Evolutionary conservation across 2,113 vertebrate genomes (phyloP).

Genomic region (Actenoides hombroni): DNA sequence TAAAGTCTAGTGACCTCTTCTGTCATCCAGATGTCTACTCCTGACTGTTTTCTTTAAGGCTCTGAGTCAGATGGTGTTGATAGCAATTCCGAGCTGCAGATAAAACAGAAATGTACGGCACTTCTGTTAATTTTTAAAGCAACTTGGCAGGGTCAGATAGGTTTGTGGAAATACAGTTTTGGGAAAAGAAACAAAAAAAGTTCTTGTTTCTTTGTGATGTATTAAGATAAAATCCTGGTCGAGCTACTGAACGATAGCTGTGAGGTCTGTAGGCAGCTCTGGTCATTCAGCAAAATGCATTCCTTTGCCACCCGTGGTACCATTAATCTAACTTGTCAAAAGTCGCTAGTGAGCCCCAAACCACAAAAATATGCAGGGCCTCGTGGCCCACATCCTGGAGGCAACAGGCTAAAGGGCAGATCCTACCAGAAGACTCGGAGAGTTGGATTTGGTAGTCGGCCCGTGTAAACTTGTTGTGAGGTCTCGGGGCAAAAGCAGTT

Average conservation of each 20-base stretch:
- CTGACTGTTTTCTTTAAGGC: not conserved
- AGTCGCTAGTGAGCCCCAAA: not conserved
- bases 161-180: not conserved
- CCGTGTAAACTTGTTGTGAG: not conserved
- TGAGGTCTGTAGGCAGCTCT: not conserved
- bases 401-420: not conserved
- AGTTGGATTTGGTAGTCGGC: not conserved
- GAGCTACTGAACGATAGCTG: not conserved
- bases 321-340: not conserved
- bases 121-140: not conserved
- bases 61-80: not conserved
- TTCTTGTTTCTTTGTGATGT: not conserved
- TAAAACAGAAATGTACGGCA: not conserved
- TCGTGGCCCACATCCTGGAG: not conserved
- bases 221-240: not conserved
- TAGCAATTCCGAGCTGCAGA: not conserved
- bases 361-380: not conserved
- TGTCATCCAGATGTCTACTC: not conserved
- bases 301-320: not conserved
- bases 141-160: not conserved
- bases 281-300: not conserved
- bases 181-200: not conserved
- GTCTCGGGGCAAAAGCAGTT: not conserved
- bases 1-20: slow-evolving; percentile 8
- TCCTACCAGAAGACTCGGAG: not conserved